Evolutionary conservation across 2,888 invertebrate genomes (phyloP), one percentile per base, ranked within the genome.

Genomic region (Melieria crassipennis): DNA sequence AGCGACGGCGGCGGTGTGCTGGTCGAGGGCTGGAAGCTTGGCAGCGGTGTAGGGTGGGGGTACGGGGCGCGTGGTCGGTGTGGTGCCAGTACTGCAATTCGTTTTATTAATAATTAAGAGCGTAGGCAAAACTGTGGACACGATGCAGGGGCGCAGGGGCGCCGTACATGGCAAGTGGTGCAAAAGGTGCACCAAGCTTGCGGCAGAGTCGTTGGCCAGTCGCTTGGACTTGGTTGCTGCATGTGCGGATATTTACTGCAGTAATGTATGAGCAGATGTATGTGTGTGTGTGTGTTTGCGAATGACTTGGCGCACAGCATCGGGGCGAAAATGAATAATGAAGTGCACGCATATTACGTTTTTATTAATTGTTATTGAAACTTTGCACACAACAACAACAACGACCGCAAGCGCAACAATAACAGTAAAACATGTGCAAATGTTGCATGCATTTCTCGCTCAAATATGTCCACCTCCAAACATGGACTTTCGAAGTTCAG

Each of bases 81-180:
- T 7, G 16, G 63, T 46, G 69, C 56, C 55, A 30, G n/a, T n/a
- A 45, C 45, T 52, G 78, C 80, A 78, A 78, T 81, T 79, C 78
- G 78, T 77, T 77, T 80, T 80, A 81, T 80, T 80, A 82, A 81
- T 80, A 81, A 80, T 82, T 81, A 81, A 80, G 78, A 78, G 78
- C 73, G 74, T 74, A 75, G 72, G 72, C 57, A 66, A 71, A 56
- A 65, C 48, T 30, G 30, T 30, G 30, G 30, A 30, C 30, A 30
- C 30, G 30, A 30, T 30, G 30, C 30, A 30, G 30, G 30, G 3
- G 30, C 30, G 0, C 30, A 30, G 30, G 30, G 30, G 30, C 30
- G 30, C 30, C 30, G 30, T 30, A 2, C 30, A 30, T 30, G 30
- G 30, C 30, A 30, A 30, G 72, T 77, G 52, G 52, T 9, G 30